Base-by-base conservation (phyloP, 2,113 vertebrate genomes). In the Bettongia penicillata region DNA sequence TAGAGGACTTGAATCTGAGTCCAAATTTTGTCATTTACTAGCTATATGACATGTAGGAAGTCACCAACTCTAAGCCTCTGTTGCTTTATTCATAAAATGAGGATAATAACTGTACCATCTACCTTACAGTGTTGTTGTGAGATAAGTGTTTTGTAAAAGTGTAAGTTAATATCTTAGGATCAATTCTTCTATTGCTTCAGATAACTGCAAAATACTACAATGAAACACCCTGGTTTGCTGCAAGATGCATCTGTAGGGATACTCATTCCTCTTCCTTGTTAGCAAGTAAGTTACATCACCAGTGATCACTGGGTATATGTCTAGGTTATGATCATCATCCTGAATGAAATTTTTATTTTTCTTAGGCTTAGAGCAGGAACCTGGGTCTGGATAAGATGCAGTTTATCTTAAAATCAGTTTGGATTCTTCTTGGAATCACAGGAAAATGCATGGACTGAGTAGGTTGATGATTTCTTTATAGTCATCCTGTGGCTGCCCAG, bases 401-500 rank as follows among this genome's bases (percentile, higher is more conserved):
- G 51, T 1, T 14, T 3, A 43, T 11, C 90, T 90, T 89, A 68
- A 14, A 12, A 26, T 51, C 22, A 23, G 43, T 48, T 0, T 16
- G 89, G 37, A 57, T 55, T 57, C 50, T 50, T 52, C 48, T 92
- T 53, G 91, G 50, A 77, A 51, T 90, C 25, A 61, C 37, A 48
- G 53, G 51, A 77, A 50, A 91, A 50, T 25, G 12, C 19, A 6
- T 53, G 28, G 90, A 94, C 53, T 43, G 22, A 48, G 14, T 52
- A 25, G 3, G 31, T 2, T 3, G 24, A n/a, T 57, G 22, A 31
- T 91, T 91, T 93, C 90, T 94, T 95, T 68, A 50, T 55, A 53
- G 19, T 92, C 68, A 91, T 96, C 92, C 68, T 90, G 28, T 89
- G 92, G 48, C 8, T 90, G 94, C 94, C 97, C 55, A 92, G 19